phyloP scores from a whole-genome alignment of 1,140 invertebrate species.

The Sitodiplosis mosellana region DNA sequence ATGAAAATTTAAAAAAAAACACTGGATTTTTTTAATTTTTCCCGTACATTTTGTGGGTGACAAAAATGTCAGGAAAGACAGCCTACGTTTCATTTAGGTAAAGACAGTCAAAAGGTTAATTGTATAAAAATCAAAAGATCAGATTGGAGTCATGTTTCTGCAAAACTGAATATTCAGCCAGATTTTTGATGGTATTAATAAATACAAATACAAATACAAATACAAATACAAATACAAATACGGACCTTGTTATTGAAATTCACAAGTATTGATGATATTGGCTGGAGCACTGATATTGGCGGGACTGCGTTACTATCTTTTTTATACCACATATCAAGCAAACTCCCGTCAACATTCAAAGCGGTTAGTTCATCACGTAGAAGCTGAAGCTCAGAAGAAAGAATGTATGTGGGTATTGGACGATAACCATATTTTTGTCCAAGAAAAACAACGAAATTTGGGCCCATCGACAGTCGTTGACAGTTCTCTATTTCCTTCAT shows the following conservation, averaged over 20 bases:
- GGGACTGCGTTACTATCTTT: slow-evolving; percentile 91
- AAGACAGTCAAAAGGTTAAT: too few relatives aligned
- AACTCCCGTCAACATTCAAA: slow-evolving; percentile 24
- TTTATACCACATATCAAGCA: slow-evolving; percentile 90
- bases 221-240: too few relatives aligned
- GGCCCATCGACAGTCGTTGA: slow-evolving; percentile 90
- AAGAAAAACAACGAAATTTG: slow-evolving; percentile 95
- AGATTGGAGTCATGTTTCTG: too few relatives aligned
- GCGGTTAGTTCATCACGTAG: slow-evolving; percentile 60
- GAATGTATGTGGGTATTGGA: slow-evolving; percentile 87
- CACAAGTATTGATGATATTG: slow-evolving; percentile 89
- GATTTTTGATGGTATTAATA: too few relatives aligned
- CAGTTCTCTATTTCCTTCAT: slow-evolving; percentile 98
- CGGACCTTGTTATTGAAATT: slow-evolving; percentile 99
- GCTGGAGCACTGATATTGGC: slow-evolving; percentile 81
- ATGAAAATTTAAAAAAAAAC: too few relatives aligned
- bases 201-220: too few relatives aligned
- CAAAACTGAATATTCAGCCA: too few relatives aligned
- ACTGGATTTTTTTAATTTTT: too few relatives aligned
- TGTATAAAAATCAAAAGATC: too few relatives aligned
- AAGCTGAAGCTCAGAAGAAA: slow-evolving; percentile 78
- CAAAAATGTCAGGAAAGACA: too few relatives aligned
- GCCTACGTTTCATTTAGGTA: too few relatives aligned
- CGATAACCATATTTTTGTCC: slow-evolving; percentile 97
- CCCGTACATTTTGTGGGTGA: too few relatives aligned